Evolutionary conservation across 2,113 vertebrate species (phyloP).

Genomic region (Odocoileus virginianus): DNA sequence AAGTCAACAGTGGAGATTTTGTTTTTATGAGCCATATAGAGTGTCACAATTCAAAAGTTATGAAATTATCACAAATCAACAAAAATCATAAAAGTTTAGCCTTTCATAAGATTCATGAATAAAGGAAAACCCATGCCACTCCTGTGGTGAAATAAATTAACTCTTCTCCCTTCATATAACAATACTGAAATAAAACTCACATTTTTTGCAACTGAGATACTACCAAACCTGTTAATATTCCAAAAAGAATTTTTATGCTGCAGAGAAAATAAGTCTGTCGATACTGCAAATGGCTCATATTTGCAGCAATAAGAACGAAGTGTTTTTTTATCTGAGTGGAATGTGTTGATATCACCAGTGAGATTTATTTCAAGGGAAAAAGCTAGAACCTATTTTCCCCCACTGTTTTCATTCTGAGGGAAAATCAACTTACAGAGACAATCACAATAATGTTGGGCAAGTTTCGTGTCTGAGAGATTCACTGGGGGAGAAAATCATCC

Average conservation of each 20-base stretch:
- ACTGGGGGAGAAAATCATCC: neutral
- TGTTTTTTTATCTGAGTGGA: neutral
- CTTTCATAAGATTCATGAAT: neutral
- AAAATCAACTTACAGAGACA: slow-evolving; percentile 25
- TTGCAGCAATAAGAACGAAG: neutral
- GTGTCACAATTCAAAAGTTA: slow-evolving; percentile 14
- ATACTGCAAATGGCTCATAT: neutral
- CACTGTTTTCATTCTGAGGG: neutral
- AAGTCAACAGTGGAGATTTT: slow-evolving; percentile 8
- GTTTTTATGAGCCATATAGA: neutral
- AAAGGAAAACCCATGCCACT: neutral
- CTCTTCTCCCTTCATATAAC: neutral
- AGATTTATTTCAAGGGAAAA: neutral
- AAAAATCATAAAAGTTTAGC: neutral
- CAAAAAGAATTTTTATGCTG: neutral
- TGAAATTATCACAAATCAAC: neutral
- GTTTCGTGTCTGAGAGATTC: neutral
- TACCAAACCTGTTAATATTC: neutral
- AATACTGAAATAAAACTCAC: slow-evolving; percentile 15
- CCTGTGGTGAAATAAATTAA: neutral
- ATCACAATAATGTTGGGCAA: neutral
- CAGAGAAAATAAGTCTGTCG: neutral
- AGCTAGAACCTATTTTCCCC: neutral
- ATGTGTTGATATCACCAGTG: slow-evolving; percentile 6
- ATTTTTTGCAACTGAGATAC: slow-evolving; percentile 5